Base-by-base conservation (phyloP, 30 jellyfish, hydroid and myxozoan genomes). In the Turritopsis dohrnii region DNA sequence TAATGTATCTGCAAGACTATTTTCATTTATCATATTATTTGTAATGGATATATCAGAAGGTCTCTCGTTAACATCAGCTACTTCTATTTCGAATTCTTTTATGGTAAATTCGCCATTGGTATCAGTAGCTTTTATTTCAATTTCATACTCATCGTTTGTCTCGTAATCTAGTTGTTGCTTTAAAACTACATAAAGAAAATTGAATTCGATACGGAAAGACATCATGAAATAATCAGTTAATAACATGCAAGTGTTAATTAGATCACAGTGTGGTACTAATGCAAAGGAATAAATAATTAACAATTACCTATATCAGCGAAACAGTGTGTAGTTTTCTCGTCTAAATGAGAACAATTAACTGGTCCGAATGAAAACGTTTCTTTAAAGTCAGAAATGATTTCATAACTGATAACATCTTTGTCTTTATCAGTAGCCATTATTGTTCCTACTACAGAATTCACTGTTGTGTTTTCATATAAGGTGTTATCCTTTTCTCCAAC, bases 31-130 rank as follows among this genome's bases (percentile, higher is more conserved):
- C 24, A 60, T 66, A 24, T 65, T 23, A 18, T 85, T 69, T 20
- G 86, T 25, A 13, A 91, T 77, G n/a, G 13, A 7, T 20, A 91
- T 73, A 65, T 81, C 90, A 8, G 91, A 88, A 16, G 97, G 97
- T 18, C 96, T 84, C 71, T 91, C 97, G 60, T 91, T 91, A 21
- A 87, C 94, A 79, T 91, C 95, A 79, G 72, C 28, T 28, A 91
- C 76, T 24, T 79, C 72, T 71, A 91, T 77, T 3, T 65, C 53
- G 76, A 91, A 91, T 21, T 5, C 31, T 24, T 86, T 83, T 66
- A 81, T 90, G 20, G 84, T 54, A 18, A 81, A 86, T 75, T 88
- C 65, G 53, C 97, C 97, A 16, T 89, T 90, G 72, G 82, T 79
- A 69, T 91, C 97, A 7, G 94, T 87, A 19, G 90, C 97, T 52